Percentiles rank a stretch among this genome's conserved stretches.
Evolutionary conservation across 2,113 vertebrate genomes (phyloP).

Genomic region (Bujurquina vittata): DNA sequence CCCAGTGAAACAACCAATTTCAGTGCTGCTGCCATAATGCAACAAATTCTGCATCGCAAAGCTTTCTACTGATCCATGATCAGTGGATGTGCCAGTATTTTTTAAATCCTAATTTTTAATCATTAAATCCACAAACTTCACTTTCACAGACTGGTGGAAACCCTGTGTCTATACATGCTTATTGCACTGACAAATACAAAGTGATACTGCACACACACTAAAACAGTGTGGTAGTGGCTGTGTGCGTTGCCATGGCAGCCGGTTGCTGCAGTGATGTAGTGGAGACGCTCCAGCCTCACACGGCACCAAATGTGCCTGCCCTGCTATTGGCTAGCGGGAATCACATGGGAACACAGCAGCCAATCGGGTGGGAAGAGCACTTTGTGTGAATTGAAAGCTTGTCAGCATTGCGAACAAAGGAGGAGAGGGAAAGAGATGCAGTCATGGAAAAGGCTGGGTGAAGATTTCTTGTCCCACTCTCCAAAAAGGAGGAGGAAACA

Average conservation of each 20-base stretch:
- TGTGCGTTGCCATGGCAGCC: constrained; percentile 83
- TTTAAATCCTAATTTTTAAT: background rate
- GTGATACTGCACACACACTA: constrained; percentile 13
- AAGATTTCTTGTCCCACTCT: constrained; percentile 39
- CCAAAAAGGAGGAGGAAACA: background rate
- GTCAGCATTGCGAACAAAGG: constrained; percentile 75
- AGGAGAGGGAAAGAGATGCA: constrained; percentile 60
- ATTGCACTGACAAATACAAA: constrained; percentile 28
- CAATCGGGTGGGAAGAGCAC: constrained; percentile 71
- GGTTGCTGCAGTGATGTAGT: constrained; percentile 80
- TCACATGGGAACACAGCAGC: constrained; percentile 62
- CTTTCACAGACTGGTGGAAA: constrained; percentile 30
- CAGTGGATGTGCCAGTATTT: background rate
- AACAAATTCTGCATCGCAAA: background rate
- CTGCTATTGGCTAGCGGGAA: constrained; percentile 61
- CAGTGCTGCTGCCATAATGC: background rate
- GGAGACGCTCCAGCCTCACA: constrained; percentile 70
- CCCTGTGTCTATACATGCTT: constrained; percentile 22
- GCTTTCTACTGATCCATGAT: background rate
- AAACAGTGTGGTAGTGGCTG: constrained; percentile 57
- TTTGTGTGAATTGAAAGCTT: constrained; percentile 80
- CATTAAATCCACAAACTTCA: constrained; percentile 35
- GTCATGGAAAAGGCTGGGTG: constrained; percentile 47
- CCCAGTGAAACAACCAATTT: background rate
- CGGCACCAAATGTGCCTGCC: constrained; percentile 73